These are phyloP conservation scores for Cheirogaleus medius DNA, from an alignment of 2,113 vertebrate genomes.

Conservation along the genomic window DNA sequence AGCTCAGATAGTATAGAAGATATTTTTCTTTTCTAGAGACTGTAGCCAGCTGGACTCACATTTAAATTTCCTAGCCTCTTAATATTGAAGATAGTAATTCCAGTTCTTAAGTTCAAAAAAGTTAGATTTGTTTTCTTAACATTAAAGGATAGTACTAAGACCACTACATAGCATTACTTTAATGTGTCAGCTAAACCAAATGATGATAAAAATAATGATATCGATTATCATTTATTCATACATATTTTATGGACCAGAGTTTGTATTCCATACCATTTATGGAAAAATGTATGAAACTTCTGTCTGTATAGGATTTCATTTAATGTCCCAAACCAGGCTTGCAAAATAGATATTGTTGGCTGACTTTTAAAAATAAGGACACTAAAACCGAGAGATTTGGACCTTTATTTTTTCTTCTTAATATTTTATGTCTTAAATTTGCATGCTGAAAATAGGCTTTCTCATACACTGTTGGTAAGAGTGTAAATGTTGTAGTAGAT, in stretches of 20 bases:
- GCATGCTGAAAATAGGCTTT: not conserved
- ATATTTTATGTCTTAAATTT: not conserved
- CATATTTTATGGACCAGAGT: not conserved
- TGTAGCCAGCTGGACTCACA: constrained; percentile 22
- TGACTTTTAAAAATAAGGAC: not conserved
- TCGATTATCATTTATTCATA: not conserved
- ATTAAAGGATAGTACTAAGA: not conserved
- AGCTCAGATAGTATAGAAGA: constrained; percentile 13
- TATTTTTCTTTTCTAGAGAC: constrained; percentile 65
- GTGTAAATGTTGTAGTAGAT: not conserved
- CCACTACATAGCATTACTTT: not conserved
- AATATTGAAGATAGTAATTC: constrained; percentile 65
- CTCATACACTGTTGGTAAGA: not conserved
- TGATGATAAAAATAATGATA: too few species aligned
- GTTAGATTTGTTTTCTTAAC: constrained; percentile 59
- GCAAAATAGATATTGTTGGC: not conserved
- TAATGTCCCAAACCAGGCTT: not conserved
- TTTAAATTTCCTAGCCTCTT: constrained; percentile 58
- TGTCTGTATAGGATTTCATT: not conserved
- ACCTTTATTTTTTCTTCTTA: not conserved
- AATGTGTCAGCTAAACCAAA: not conserved
- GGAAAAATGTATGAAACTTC: fast-evolving
- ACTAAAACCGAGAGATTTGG: not conserved
- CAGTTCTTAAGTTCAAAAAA: constrained; percentile 39
- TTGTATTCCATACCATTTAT: too few species aligned